These are phyloP conservation scores for Typhlichthys eigenmanni DNA, from an alignment of 2,797 vertebrate genomes.

Conservation along the genomic window DNA sequence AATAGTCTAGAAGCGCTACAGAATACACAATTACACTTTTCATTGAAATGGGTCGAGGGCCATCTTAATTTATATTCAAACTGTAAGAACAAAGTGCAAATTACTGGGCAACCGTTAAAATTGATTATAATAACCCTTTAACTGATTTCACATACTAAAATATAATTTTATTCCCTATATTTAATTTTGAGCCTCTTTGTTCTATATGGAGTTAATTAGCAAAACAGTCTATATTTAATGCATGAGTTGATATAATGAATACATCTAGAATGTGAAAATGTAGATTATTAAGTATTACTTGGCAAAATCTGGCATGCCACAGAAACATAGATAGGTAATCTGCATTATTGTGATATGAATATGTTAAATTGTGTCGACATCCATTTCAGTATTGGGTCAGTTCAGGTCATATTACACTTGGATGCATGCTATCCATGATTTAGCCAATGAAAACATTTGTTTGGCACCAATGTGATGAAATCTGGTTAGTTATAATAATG, in stretches of 20 bases:
- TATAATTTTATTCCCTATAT: neutral
- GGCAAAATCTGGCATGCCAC: conserved; percentile 14
- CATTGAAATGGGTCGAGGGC: too few relatives aligned
- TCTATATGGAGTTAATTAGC: conserved; percentile 30
- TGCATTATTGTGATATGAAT: neutral
- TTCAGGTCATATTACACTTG: conserved; percentile 31
- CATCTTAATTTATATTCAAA: too few relatives aligned
- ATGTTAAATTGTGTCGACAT: conserved; percentile 37
- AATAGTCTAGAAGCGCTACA: neutral
- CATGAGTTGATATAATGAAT: conserved; percentile 8
- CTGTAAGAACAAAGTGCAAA: neutral
- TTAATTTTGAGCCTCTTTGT: neutral
- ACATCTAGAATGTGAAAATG: conserved; percentile 11
- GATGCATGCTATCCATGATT: conserved; percentile 30
- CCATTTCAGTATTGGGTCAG: conserved; percentile 34
- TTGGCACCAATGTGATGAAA: neutral
- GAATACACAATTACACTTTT: neutral
- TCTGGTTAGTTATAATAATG: neutral
- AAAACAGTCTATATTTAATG: conserved; percentile 23
- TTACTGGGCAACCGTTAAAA: neutral
- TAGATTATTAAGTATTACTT: conserved; percentile 11
- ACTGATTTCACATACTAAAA: too few relatives aligned
- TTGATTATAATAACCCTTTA: neutral
- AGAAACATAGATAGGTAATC: conserved; percentile 4
- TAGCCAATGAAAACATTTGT: conserved; percentile 22